These are phyloP conservation scores for Megalops cyprinoides DNA, from an alignment of 2,797 vertebrate genomes.

Conservation along the genomic window DNA sequence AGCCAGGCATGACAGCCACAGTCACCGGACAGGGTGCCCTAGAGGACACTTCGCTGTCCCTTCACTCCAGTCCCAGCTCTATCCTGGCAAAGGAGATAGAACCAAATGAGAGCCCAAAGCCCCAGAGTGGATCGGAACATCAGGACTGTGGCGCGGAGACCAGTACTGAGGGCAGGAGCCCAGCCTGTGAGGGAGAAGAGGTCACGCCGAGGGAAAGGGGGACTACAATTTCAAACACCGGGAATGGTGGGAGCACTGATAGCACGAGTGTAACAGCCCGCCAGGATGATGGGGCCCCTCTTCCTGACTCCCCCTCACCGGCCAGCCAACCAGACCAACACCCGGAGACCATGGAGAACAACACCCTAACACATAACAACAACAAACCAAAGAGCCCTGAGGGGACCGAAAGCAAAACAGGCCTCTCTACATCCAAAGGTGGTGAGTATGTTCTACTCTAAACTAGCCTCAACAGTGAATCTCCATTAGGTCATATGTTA, in stretches of 20 bases:
- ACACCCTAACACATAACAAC: conserved; percentile 65
- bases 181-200: conserved; percentile 30
- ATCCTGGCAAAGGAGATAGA: conserved; percentile 42
- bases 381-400: conserved; percentile 61
- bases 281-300: conserved; percentile 45
- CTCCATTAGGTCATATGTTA: background rate
- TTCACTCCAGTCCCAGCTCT: conserved; percentile 81
- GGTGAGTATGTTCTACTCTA: conserved; percentile 58
- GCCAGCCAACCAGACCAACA: conserved; percentile 50
- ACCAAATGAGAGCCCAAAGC: background rate
- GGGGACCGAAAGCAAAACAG: conserved; percentile 54
- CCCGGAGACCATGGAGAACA: conserved; percentile 57
- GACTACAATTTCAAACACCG: conserved; percentile 37
- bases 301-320: conserved; percentile 50
- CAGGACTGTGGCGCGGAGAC: conserved; percentile 31
- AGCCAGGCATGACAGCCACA: conserved; percentile 69
- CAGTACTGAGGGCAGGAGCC: conserved; percentile 35
- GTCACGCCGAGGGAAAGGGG: conserved; percentile 20
- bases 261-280: conserved; percentile 27
- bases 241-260: conserved; percentile 47
- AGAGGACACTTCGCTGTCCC: conserved; percentile 71
- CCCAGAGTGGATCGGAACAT: conserved; percentile 28
- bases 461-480: background rate
- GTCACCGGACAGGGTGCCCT: conserved; percentile 62
- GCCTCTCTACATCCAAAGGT: conserved; percentile 48